Conservation (phyloP, 2,113 vertebrate genomes). For the Hemichromis elongatus region DNA sequence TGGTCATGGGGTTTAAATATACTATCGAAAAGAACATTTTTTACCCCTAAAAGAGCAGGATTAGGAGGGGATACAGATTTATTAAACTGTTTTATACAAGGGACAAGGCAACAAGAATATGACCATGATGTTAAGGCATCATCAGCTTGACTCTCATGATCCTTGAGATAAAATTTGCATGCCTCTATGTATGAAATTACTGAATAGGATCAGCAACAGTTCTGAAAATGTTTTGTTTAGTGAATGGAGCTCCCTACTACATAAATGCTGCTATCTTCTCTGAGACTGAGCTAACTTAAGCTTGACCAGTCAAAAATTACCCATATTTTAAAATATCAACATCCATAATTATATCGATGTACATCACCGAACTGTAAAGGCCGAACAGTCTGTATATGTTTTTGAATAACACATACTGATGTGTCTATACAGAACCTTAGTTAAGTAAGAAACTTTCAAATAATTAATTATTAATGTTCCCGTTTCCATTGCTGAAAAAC, state of each 20-base stretch:
- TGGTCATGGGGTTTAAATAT: background rate
- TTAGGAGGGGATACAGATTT: background rate
- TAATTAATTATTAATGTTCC: too few species aligned
- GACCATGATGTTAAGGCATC: background rate
- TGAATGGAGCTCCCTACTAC: background rate
- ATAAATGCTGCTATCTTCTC: background rate
- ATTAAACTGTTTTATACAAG: background rate
- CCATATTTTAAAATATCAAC: background rate
- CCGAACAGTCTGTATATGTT: background rate
- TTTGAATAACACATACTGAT: background rate
- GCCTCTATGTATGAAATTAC: background rate
- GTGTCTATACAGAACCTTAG: background rate
- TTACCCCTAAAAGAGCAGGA: background rate
- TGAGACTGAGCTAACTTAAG: background rate
- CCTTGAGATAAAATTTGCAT: background rate
- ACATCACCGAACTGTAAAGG: background rate
- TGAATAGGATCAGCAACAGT: background rate
- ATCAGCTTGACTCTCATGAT: background rate
- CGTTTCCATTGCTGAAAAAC: too few species aligned
- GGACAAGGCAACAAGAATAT: background rate
- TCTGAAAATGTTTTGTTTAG: background rate
- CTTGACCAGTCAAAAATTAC: background rate
- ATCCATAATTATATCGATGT: background rate
- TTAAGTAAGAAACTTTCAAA: too few species aligned
- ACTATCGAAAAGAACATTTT: background rate